A percentile compares a stretch with the other conserved stretches of the same genome.
Evolutionary conservation across 2,113 vertebrate species (phyloP).

Genomic region (Jaculus jaculus): DNA sequence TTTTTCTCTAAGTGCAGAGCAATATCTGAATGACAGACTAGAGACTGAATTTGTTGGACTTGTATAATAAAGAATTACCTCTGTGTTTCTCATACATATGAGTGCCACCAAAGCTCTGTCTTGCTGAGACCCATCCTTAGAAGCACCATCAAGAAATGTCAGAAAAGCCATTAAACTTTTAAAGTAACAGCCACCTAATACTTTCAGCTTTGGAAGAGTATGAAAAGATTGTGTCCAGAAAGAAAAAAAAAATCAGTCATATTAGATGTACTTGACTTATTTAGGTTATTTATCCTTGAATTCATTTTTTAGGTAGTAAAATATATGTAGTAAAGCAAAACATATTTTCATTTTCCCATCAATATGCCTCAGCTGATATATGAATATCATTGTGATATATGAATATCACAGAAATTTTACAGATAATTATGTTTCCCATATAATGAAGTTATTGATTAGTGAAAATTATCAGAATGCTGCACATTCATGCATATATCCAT

Average conservation of each 20-base stretch:
- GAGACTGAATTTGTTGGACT: neutral
- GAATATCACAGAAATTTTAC: neutral
- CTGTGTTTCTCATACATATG: neutral
- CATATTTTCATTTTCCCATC: neutral
- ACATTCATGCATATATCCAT: neutral
- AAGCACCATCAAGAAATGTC: neutral
- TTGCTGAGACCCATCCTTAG: neutral
- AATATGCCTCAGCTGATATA: neutral
- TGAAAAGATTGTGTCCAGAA: neutral
- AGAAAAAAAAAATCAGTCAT: neutral
- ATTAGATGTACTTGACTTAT: neutral
- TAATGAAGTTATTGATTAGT: neutral
- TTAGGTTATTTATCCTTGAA: constrained; percentile 16
- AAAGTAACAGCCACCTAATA: neutral
- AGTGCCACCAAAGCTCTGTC: neutral
- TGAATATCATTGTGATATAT: neutral
- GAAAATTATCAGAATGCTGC: constrained; percentile 8
- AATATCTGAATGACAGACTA: neutral
- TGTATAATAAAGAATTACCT: neutral
- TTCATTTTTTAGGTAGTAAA: neutral
- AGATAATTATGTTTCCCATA: neutral
- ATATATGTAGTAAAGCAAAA: neutral
- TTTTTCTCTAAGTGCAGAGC: neutral
- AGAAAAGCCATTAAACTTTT: constrained; percentile 44
- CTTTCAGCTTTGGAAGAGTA: neutral